Percentiles rank a stretch among this genome's conserved stretches.
These are phyloP conservation scores for Ivindomyrus marchei DNA, from an alignment of 2,113 vertebrate genomes.

Conservation along the genomic window DNA sequence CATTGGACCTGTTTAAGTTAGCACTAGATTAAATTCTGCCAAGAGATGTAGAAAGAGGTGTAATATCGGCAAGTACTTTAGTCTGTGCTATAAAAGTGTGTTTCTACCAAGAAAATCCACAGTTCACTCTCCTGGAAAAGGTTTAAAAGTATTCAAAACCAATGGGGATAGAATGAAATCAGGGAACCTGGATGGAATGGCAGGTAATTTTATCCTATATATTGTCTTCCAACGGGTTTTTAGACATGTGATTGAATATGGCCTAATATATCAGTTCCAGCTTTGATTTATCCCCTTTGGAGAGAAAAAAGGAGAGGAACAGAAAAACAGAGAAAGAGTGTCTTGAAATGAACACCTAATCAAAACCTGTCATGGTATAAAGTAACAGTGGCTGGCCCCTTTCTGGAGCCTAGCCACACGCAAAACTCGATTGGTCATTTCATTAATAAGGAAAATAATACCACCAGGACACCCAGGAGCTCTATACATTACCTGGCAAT, in stretches of 20 bases:
- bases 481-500: constrained; percentile 66
- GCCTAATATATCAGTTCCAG: constrained; percentile 44
- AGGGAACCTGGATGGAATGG: background rate
- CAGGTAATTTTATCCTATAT: background rate
- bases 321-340: constrained; percentile 29
- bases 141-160: background rate
- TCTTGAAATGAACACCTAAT: constrained; percentile 68
- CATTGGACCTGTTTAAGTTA: background rate
- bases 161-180: background rate
- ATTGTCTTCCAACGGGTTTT: constrained; percentile 4
- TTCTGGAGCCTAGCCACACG: constrained; percentile 49
- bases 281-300: constrained; percentile 55
- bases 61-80: background rate
- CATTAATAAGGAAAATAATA: constrained; percentile 52
- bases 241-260: constrained; percentile 41
- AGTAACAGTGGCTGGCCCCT: constrained; percentile 56
- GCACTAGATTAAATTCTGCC: background rate
- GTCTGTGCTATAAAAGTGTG: background rate
- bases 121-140: background rate
- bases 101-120: background rate
- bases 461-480: constrained; percentile 25
- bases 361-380: constrained; percentile 65
- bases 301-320: constrained; percentile 37
- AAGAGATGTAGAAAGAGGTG: background rate
- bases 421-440: constrained; percentile 38